Percentiles rank a stretch among this genome's conserved stretches.
These are phyloP conservation scores for Rhea americana DNA, from an alignment of 2,113 vertebrate genomes.

Conservation along the genomic window DNA sequence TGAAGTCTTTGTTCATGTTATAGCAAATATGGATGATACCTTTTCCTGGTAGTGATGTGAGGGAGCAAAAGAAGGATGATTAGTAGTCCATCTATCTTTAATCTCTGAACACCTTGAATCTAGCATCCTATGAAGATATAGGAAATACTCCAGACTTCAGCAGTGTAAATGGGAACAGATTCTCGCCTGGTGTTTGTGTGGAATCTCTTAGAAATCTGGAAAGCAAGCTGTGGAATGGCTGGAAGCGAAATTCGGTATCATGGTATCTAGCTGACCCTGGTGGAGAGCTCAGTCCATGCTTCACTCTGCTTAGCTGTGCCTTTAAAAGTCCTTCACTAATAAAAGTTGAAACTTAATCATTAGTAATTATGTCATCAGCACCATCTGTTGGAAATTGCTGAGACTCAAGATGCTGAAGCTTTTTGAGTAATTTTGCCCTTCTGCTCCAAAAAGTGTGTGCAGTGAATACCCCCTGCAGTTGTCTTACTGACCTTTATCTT, in stretches of 20 bases:
- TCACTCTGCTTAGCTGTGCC: constrained; percentile 8
- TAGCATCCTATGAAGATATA: background rate
- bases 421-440: constrained; percentile 67
- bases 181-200: background rate
- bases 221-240: background rate
- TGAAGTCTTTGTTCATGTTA: background rate
- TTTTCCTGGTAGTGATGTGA: background rate
- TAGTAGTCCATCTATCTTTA: background rate
- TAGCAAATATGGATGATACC: fast-evolving
- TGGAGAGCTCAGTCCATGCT: background rate
- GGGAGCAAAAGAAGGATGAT: background rate
- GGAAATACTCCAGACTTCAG: background rate
- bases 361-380: constrained; percentile 67
- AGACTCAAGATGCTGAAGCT: constrained; percentile 57
- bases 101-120: background rate
- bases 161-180: background rate
- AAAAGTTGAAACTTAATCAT: constrained; percentile 60
- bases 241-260: background rate
- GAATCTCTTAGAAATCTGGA: background rate
- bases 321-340: constrained; percentile 58
- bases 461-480: constrained; percentile 49
- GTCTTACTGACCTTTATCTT: constrained; percentile 54
- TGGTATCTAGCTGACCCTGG: background rate
- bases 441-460: constrained; percentile 41
- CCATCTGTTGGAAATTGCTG: constrained; percentile 61